phyloP scores from a whole-genome alignment of 1,140 invertebrate genomes.

The Pomacea maculata region DNA sequence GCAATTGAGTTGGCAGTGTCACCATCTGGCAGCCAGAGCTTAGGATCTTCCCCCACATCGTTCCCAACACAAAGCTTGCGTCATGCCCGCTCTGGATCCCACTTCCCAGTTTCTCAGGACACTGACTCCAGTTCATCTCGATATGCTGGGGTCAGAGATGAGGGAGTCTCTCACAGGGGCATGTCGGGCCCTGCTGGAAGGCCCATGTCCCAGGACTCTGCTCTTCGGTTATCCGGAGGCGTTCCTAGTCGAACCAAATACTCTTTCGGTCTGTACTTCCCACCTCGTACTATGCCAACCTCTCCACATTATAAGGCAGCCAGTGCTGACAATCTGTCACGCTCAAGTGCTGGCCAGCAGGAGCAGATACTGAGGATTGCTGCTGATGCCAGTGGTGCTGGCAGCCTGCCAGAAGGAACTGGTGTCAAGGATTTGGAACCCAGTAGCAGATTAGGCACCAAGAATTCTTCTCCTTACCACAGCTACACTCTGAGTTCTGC shows the following conservation, averaged over 20 bases:
- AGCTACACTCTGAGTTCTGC: constrained; percentile 3
- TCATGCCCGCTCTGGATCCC: too few species aligned
- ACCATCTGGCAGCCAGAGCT: background rate
- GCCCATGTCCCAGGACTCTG: constrained; percentile 18
- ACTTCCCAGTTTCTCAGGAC: too few species aligned
- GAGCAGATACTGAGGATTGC: constrained; percentile 1
- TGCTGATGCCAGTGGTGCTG: constrained; percentile 12
- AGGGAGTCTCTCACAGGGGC: too few species aligned
- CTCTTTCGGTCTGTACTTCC: constrained; percentile 42
- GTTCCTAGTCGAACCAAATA: constrained; percentile 30
- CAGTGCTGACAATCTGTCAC: constrained; percentile 19
- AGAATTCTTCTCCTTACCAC: constrained; percentile 2
- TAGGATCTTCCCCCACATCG: background rate
- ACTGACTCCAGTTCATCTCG: too few species aligned
- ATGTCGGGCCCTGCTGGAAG: background rate
- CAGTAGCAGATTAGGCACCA: background rate
- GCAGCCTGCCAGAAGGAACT: constrained; percentile 7
- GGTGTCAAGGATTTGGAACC: background rate
- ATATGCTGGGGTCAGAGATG: too few species aligned
- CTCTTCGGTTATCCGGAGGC: constrained; percentile 11
- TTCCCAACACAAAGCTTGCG: too few species aligned
- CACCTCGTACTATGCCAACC: constrained; percentile 17
- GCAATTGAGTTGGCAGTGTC: constrained; percentile 10
- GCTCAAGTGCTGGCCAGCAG: background rate
- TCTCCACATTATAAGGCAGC: constrained; percentile 2